Evolutionary conservation across 2,113 vertebrate species (phyloP).

Genomic region (Psilopsiagon aurifrons): DNA sequence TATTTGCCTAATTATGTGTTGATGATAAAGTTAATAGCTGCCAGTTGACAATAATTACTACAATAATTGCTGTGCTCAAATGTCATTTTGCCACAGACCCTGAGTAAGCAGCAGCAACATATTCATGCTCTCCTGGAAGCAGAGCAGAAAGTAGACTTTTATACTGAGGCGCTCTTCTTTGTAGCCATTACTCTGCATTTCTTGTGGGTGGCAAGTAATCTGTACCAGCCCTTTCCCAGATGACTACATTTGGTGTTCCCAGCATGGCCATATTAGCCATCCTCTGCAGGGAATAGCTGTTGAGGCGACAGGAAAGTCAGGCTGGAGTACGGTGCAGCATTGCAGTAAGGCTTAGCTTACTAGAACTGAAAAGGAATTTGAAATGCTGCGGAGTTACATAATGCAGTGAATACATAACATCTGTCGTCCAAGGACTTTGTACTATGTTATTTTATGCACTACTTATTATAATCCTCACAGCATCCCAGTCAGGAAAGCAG

Average conservation of each 20-base stretch:
- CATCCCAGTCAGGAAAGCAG: neutral
- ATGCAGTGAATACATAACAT: conserved; percentile 11
- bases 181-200: neutral
- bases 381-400: conserved; percentile 18
- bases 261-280: neutral
- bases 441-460: neutral
- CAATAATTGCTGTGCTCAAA: conserved; percentile 31
- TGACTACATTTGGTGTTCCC: conserved; percentile 28
- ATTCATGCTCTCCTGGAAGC: neutral
- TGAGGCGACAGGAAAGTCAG: neutral
- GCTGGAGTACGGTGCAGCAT: neutral
- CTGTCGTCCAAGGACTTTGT: conserved; percentile 9
- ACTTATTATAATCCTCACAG: conserved; percentile 17
- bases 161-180: neutral
- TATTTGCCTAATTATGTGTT: conserved; percentile 54
- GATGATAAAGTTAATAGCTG: conserved; percentile 55
- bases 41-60: conserved; percentile 58
- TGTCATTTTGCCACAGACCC: conserved; percentile 20
- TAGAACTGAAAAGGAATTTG: conserved; percentile 19
- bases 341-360: neutral
- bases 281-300: neutral
- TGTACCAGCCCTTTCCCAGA: conserved; percentile 35
- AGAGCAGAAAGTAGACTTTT: neutral
- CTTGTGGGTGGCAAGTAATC: conserved; percentile 49
- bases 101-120: neutral